Percentiles rank a stretch among this genome's conserved stretches.
Conservation (phyloP, 2,113 vertebrate genomes). For the Barbus barbus region DNA sequence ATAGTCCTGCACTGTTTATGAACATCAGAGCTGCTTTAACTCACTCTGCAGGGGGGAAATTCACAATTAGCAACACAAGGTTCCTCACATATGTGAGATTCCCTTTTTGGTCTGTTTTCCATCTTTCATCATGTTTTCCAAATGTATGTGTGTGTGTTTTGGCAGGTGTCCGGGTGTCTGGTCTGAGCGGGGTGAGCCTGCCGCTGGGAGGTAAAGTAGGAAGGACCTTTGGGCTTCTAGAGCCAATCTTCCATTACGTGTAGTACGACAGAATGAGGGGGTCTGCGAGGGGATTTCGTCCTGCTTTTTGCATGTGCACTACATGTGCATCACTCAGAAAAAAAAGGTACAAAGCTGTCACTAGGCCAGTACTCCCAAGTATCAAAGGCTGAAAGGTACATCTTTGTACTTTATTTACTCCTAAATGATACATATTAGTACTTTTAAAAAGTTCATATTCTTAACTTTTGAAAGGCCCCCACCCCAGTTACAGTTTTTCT, state of each 20-base stretch:
- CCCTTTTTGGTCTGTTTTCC: background rate
- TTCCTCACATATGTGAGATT: constrained; percentile 6
- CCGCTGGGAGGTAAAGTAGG: background rate
- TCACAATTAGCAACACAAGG: constrained; percentile 29
- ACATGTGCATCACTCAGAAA: background rate
- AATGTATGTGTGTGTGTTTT: background rate
- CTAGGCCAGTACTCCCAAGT: background rate
- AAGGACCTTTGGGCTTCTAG: constrained; percentile 11
- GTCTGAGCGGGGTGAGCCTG: background rate
- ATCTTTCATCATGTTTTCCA: background rate
- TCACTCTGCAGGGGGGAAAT: constrained; percentile 32
- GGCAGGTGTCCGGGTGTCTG: constrained; percentile 5
- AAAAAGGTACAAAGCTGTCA: background rate
- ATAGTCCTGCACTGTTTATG: constrained; percentile 59
- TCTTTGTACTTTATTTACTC: background rate
- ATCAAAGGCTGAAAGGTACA: background rate
- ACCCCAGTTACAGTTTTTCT: background rate
- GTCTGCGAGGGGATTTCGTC: constrained; percentile 44
- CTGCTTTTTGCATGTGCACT: constrained; percentile 7
- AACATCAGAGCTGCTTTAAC: constrained; percentile 41
- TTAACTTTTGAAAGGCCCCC: background rate
- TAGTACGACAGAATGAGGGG: constrained; percentile 60
- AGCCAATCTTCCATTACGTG: constrained; percentile 74
- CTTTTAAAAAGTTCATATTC: background rate
- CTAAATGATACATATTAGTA: background rate